phyloP scores from a whole-genome alignment of 2,888 invertebrate genomes.

The Ormyrus thymus region DNA sequence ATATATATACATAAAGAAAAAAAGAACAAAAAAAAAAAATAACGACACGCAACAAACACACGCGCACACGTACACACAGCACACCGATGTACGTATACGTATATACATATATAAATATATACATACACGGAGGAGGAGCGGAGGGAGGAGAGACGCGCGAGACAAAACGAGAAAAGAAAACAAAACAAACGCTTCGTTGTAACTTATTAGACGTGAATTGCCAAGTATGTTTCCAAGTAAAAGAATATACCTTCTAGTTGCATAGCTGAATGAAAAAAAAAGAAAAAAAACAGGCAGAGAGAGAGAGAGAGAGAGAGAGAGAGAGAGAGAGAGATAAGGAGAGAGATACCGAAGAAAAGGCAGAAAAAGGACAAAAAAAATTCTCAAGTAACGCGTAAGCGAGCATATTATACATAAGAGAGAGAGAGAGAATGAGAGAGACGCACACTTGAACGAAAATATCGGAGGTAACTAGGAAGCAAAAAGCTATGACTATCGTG shows the following conservation, averaged over 20 bases:
- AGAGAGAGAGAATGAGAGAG: not conserved
- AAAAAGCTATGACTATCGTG: slow-evolving; percentile 71
- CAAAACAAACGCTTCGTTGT: slow-evolving; percentile 70
- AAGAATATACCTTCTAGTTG: slow-evolving; percentile 64
- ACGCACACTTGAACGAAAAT: not conserved
- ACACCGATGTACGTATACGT: not conserved
- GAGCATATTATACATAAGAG: slow-evolving; percentile 62
- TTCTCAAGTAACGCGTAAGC: slow-evolving; percentile 26
- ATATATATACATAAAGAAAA: too few relatives aligned
- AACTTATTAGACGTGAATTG: slow-evolving; percentile 74
- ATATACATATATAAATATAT: slow-evolving; percentile 10
- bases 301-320: slow-evolving; percentile 4
- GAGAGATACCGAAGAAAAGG: slow-evolving; percentile 16
- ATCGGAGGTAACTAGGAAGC: slow-evolving; percentile 56
- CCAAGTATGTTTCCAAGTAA: slow-evolving; percentile 74
- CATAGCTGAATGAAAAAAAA: slow-evolving; percentile 60
- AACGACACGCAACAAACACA: not conserved
- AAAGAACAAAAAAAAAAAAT: too few relatives aligned
- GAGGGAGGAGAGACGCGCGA: slow-evolving; percentile 48
- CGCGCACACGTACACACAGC: not conserved
- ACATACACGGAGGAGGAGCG: not conserved
- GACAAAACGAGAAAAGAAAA: slow-evolving; percentile 56
- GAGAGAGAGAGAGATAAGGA: slow-evolving; percentile 58
- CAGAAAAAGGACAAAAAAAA: slow-evolving; percentile 28
- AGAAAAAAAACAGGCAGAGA: slow-evolving; percentile 61